Base-by-base conservation (phyloP, 2,797 vertebrate genomes). In the Oreonectes daqikongensis region DNA sequence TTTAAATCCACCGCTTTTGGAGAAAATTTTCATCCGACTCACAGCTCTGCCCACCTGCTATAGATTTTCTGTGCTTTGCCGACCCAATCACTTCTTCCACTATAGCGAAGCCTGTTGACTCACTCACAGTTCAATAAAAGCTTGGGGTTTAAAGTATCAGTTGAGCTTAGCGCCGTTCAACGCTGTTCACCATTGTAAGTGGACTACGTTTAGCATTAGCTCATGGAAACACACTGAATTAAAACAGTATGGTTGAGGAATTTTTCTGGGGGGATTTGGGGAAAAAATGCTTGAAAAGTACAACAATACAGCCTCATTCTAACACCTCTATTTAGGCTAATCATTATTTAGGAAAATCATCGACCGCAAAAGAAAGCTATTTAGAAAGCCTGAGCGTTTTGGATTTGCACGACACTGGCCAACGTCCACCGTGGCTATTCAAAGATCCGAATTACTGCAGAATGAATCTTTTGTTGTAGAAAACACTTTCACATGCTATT, bases 381-480 rank as follows among this genome's bases (percentile, higher is more conserved):
- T 64, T 30, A 57, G 55, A 72, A 40, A 30, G 14, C 15, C 68
- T 50, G 68, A 55, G 32, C 71, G 61, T 65, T 69, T n/a, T 76
- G 59, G 69, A 81, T 76, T 72, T 61, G 55, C 67, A 75, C 67
- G 69, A 77, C 52, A 24, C 46, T 84, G 74, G 77, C 82, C 35
- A 11, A 20, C 30, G 44, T 68, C 79, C 77, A 78, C 38, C 17
- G 0, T 46, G 28, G 67, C 77, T 72, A 68, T 80, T 80, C 64
- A 79, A 71, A 70, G 50, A 78, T 70, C 50, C 52, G 57, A 75
- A 61, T 82, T 66, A 80, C 69, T 76, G 76, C 69, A 78, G 72
- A 83, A 83, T 64, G 64, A 70, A 44, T 74, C 59, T 67, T 78
- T 81, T 85, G 80, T 84, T 81, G 77, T 42, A 61, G 38, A 59